Base-by-base conservation (phyloP, 2,797 vertebrate species). In the Synanceia verrucosa region DNA sequence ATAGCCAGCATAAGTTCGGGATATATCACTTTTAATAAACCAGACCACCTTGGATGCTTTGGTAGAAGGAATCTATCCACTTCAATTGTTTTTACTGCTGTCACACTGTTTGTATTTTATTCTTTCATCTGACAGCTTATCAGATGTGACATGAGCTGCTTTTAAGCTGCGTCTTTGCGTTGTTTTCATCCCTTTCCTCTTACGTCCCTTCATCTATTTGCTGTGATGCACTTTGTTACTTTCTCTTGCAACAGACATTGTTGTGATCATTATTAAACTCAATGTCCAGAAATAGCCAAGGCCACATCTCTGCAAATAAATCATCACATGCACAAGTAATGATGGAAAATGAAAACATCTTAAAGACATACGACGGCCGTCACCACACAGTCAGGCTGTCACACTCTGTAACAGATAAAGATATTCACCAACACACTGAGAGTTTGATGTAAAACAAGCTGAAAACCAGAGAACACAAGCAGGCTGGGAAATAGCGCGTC, bases 1-100 rank as follows among this genome's bases (percentile, higher is more conserved):
- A 85, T 87, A 85, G 75, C 61, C 33, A 73, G 39, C 31, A 33
- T 56, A 65, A 16, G 13, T 12, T 63, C 47, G 63, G 82, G 81
- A 90, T 86, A 90, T 86, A 88, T 89, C 76, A 33, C 55, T 58
- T 73, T 65, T 84, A 34, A 76, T n/a, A 51, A 44, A 34, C 10
- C 46, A 31, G 39, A 73, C 18, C 28, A 56, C 24, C 57, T 82
- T 23, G 53, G 68, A 79, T 87, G 84, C 78, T 89, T 82, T 83
- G 83, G 76, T 73, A 63, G 76, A 75, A 81, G 33, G 68, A 51
- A 33, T 74, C 59, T 8, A 64, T 56, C 37, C 29, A 11, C 13
- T 65, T 61, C 43, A 78, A 48, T 68, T 64, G 14, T 41, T 63
- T 46, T 44, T 26, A 33, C 46, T 18, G 23, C 59, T 66, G 68